Evolutionary conservation across 1,140 invertebrate genomes (phyloP), one percentile per base, ranked within the genome.

Genomic region (Brachionus angularis): DNA sequence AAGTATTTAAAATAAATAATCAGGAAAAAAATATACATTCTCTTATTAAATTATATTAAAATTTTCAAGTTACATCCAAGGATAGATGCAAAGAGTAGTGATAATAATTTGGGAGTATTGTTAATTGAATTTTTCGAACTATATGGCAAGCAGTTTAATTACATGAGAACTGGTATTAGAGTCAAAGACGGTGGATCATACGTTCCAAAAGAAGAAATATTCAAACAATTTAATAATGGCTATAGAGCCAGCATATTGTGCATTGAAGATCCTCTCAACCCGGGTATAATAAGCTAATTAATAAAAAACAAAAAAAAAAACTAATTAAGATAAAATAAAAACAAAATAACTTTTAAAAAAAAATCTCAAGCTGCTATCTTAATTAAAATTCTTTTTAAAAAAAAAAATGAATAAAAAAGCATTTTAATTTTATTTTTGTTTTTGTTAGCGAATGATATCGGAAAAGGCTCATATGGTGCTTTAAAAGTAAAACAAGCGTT

Each of bases 111-210:
- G 33, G 95, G 93, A 72, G 90, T 96, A 64, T 84, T 98, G 73
- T 84, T 98, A 71, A 90, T 98, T 72, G 93, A 97, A 84, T 98
- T 98, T 85, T 92, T 97, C 79, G 94, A 98, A 83, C 83, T 98
- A 29, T 98, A 97, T 81, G 95, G 95, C 23, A 85, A 89, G 71
- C 90, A 93, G 79, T 98, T 98, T 80, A 97, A 98, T 82, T 84
- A 97, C 78, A 86, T 93, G 74, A 91, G 91, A 77, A 93, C 91
- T 74, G 95, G 89, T 58, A 97, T 98, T 76, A 84, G 92, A 52
- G 88, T 98, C 69, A 89, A 92, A 79, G 53, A 61, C 36, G 93
- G 92, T 42, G 94, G 93, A 52, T 86, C 87, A 72, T 97, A 96
- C 81, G 89, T 97, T 77, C 88, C 90, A 58, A 97, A 98, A 85